Conservation (phyloP, 2,888 invertebrate genomes). For the Oxytorus armatus region DNA sequence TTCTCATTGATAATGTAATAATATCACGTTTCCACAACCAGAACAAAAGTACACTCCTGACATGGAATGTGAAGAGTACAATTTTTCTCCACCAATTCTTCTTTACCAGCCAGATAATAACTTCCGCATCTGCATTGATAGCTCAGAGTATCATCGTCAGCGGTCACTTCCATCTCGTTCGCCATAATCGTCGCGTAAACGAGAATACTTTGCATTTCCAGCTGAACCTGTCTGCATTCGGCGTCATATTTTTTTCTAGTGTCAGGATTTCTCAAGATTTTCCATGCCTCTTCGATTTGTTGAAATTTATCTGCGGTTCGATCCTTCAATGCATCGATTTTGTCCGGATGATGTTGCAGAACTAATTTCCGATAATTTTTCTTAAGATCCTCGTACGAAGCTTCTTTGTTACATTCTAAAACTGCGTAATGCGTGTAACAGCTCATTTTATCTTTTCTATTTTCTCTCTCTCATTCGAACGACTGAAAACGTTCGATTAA, state of each 20-base stretch:
- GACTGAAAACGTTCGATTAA: slow-evolving; percentile 21
- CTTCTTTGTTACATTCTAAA: slow-evolving; percentile 86
- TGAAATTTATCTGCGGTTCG: slow-evolving; percentile 83
- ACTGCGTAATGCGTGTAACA: slow-evolving; percentile 85
- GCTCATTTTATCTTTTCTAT: slow-evolving; percentile 45
- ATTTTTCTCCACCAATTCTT: slow-evolving; percentile 79
- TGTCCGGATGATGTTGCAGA: slow-evolving; percentile 88
- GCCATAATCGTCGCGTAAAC: slow-evolving; percentile 87
- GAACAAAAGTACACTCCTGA: slow-evolving; percentile 91
- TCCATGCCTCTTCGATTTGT: slow-evolving; percentile 90
- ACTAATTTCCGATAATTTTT: slow-evolving; percentile 87
- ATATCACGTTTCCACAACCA: slow-evolving; percentile 85
- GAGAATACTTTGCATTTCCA: slow-evolving; percentile 86
- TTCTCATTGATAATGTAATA: too few species aligned
- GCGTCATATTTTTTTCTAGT: slow-evolving; percentile 89
- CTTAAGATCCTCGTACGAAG: slow-evolving; percentile 87
- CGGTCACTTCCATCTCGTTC: slow-evolving; percentile 85
- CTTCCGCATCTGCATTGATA: slow-evolving; percentile 91
- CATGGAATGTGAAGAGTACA: slow-evolving; percentile 84
- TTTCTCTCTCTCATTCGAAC: not conserved
- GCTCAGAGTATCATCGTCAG: slow-evolving; percentile 82
- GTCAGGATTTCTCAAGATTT: slow-evolving; percentile 87
- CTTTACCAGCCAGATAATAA: slow-evolving; percentile 85
- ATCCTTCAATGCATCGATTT: slow-evolving; percentile 80
- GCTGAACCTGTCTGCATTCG: slow-evolving; percentile 86